These are phyloP conservation scores for Aphodius granarius DNA, from an alignment of 2,888 invertebrate species.

Conservation along the genomic window DNA sequence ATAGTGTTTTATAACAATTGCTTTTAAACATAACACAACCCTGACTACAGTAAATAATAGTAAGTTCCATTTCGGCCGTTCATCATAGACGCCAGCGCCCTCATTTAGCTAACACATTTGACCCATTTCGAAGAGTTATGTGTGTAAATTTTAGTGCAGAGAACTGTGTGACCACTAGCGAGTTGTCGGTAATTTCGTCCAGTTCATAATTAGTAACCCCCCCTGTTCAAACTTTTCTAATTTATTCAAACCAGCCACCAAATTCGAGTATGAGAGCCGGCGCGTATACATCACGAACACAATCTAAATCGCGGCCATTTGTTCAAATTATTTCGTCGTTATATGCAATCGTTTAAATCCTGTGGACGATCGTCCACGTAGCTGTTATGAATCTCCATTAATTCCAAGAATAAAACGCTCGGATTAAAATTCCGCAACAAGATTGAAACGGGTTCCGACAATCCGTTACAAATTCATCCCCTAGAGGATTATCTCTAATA, in stretches of 20 bases:
- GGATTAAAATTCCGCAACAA: not conserved
- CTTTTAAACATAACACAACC: not conserved
- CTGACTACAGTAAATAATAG: not conserved
- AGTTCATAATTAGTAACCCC: not conserved
- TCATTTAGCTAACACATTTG: not conserved
- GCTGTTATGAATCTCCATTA: not conserved
- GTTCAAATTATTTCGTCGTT: not conserved
- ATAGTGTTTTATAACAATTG: no score
- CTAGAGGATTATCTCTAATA: not conserved
- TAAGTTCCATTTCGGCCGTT: not conserved
- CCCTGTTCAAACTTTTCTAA: not conserved
- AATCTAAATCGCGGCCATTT: not conserved
- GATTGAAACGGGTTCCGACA: not conserved
- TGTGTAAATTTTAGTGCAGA: not conserved
- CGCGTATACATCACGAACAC: not conserved
- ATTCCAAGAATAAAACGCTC: not conserved
- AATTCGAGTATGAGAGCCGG: not conserved
- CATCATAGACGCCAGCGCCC: not conserved
- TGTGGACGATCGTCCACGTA: not conserved
- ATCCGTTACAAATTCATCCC: not conserved
- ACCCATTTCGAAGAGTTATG: not conserved
- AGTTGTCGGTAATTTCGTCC: not conserved
- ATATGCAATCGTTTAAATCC: not conserved
- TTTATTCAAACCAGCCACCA: not conserved
- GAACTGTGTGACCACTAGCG: not conserved